Evolutionary conservation across 1,140 invertebrate species (phyloP).

Genomic region (Conus ventricosus): DNA sequence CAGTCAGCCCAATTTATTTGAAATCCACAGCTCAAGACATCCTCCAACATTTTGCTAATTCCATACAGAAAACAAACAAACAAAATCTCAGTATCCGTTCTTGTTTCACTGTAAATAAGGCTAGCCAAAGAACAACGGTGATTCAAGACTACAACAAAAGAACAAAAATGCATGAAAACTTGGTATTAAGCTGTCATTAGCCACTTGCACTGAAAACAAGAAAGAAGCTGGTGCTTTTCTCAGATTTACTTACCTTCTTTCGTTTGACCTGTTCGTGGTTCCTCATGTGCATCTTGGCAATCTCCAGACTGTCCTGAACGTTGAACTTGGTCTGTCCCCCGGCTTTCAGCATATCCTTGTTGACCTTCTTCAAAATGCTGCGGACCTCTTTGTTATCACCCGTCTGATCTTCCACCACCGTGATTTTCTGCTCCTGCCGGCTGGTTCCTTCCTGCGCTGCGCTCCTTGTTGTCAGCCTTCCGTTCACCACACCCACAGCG

Average conservation of each 20-base stretch:
- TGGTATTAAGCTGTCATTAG: no score
- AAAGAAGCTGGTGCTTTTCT: no score
- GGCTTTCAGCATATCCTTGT: constrained; percentile 36
- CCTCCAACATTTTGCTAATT: no score
- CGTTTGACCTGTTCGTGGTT: constrained; percentile 4
- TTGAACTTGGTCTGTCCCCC: constrained; percentile 40
- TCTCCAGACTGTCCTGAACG: constrained; percentile 58
- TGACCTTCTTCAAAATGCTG: constrained; percentile 49
- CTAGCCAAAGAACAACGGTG: no score
- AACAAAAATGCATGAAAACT: no score
- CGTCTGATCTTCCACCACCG: constrained; percentile 28
- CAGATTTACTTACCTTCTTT: constrained; percentile 10
- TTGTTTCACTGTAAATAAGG: no score
- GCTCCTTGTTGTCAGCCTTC: constrained; percentile 12
- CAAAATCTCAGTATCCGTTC: no score
- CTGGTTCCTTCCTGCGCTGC: background rate
- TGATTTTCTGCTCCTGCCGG: background rate
- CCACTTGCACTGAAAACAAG: no score
- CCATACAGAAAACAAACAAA: no score
- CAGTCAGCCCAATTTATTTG: no score
- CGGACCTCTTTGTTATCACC: constrained; percentile 39
- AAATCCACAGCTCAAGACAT: no score
- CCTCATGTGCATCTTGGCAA: constrained; percentile 46
- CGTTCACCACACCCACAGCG: constrained; percentile 31
- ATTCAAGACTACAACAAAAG: no score